Evolutionary conservation across 2,113 vertebrate genomes (phyloP).

Genomic region (Poicephalus gulielmi): DNA sequence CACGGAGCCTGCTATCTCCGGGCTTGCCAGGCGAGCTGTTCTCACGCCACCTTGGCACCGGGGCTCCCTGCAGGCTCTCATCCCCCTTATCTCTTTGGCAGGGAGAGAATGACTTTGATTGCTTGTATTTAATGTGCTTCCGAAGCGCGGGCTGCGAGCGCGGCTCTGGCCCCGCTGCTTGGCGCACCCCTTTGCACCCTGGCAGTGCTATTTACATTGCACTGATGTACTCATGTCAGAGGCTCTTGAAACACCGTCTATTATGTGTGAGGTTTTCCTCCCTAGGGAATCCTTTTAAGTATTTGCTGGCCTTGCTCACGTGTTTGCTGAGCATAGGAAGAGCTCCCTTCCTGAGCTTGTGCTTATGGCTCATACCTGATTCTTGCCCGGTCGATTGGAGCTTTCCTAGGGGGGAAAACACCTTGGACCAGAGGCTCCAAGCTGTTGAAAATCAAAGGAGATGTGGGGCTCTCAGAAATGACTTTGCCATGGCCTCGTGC

Average conservation of each 20-base stretch:
- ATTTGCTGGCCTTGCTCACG: neutral
- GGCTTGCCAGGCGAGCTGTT: neutral
- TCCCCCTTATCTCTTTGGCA: constrained; percentile 38
- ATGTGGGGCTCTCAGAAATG: neutral
- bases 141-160: neutral
- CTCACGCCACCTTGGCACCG: neutral
- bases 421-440: neutral
- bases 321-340: neutral
- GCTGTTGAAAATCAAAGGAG: neutral
- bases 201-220: neutral
- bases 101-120: neutral
- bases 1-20: accelerated
- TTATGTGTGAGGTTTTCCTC: neutral
- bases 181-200: neutral
- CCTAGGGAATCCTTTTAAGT: neutral
- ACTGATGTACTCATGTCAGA: accelerated
- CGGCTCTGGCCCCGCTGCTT: accelerated
- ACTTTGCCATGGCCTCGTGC: neutral
- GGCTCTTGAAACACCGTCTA: neutral
- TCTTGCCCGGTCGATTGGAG: neutral
- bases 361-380: accelerated
- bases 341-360: neutral
- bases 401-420: neutral
- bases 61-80: neutral
- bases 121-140: neutral